These are phyloP conservation scores for Pampusana beccarii DNA, from an alignment of 2,113 vertebrate species.

Conservation along the genomic window DNA sequence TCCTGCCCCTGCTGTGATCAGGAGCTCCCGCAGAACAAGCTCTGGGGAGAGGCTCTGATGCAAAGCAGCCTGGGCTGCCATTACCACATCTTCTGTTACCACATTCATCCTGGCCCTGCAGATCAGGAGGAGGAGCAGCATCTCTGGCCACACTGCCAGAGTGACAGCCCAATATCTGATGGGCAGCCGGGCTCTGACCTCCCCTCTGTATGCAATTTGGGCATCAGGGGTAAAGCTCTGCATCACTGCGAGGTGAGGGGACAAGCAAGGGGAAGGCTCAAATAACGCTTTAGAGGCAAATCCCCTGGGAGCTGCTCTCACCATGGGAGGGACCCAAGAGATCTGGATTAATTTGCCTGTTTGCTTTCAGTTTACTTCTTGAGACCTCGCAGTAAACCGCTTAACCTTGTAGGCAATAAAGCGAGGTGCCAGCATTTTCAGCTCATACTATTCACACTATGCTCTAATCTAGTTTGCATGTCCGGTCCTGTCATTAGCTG, in stretches of 20 bases:
- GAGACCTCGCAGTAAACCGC: not conserved
- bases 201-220: not conserved
- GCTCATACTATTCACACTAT: conserved; percentile 14
- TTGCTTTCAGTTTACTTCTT: not conserved
- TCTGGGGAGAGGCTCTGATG: not conserved
- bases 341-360: not conserved
- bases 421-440: not conserved
- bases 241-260: rapidly evolving
- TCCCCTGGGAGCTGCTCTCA: not conserved
- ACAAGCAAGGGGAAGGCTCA: rapidly evolving
- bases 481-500: conserved; percentile 53
- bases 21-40: not conserved
- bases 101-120: not conserved
- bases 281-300: not conserved
- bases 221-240: not conserved
- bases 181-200: not conserved
- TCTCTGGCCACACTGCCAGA: rapidly evolving
- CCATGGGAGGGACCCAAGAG: not conserved
- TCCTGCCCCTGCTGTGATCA: not conserved
- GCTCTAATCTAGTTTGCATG: conserved; percentile 46
- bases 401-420: conserved; percentile 1
- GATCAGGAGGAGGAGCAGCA: not conserved
- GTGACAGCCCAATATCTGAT: not conserved
- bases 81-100: not conserved
- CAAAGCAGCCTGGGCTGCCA: not conserved